Conservation (phyloP, 2,797 vertebrate genomes). For the Phylloscopus collybita region DNA sequence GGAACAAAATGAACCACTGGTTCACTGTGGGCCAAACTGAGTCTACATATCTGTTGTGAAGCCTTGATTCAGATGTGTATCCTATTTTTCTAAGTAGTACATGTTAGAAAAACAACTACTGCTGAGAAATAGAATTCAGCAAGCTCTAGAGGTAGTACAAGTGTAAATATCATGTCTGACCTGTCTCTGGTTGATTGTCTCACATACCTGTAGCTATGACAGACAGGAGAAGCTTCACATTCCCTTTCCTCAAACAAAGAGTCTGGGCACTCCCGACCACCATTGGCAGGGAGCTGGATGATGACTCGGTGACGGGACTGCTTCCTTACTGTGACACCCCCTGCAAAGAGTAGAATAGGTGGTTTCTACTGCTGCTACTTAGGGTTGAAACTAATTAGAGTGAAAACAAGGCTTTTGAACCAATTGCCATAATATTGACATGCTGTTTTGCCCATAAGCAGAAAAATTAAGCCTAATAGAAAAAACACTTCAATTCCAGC, state of each 20-base stretch:
- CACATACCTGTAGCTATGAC: slow-evolving; percentile 90
- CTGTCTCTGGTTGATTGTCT: not conserved
- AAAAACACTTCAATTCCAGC: not conserved
- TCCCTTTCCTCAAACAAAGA: slow-evolving; percentile 90
- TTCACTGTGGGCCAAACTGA: not conserved
- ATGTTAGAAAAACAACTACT: not conserved
- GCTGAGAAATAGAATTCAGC: not conserved
- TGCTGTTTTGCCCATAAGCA: not conserved
- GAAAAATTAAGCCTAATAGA: not conserved
- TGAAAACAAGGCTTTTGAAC: not conserved
- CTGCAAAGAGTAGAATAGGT: slow-evolving; percentile 64
- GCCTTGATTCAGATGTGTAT: not conserved
- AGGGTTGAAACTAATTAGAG: not conserved
- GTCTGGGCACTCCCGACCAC: slow-evolving; percentile 91
- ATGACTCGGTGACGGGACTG: slow-evolving; percentile 88
- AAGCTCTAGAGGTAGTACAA: not conserved
- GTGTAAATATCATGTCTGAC: not conserved
- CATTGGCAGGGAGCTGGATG: slow-evolving; percentile 89
- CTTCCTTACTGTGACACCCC: slow-evolving; percentile 72
- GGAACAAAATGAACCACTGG: not conserved
- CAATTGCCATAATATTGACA: not conserved
- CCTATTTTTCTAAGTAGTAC: not conserved
- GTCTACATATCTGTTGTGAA: not conserved
- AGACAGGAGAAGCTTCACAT: slow-evolving; percentile 82
- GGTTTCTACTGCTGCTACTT: not conserved